A percentile compares a stretch with the other conserved stretches of the same genome.
phyloP scores from a whole-genome alignment of 2,797 vertebrate species.

The Tragopan temminckii region DNA sequence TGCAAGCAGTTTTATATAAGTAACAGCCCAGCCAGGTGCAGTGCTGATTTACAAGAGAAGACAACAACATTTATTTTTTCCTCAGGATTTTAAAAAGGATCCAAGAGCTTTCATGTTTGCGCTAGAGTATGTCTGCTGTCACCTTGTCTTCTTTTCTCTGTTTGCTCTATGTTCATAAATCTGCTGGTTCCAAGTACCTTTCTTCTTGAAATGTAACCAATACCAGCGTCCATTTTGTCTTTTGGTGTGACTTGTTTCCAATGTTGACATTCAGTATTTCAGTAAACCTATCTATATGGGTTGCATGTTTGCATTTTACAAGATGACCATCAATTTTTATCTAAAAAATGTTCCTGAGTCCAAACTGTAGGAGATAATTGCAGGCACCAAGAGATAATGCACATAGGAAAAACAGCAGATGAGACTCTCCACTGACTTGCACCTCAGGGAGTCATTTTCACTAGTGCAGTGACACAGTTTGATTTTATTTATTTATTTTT shows the following conservation, averaged over 20 bases:
- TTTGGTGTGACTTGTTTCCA: neutral
- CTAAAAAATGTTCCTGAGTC: neutral
- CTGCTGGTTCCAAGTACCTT: neutral
- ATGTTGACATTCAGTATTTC: neutral
- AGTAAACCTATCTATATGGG: neutral
- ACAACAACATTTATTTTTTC: neutral
- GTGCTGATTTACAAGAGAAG: neutral
- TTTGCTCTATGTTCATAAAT: neutral
- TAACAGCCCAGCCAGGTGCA: neutral
- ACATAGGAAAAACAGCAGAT: neutral
- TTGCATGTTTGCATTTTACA: neutral
- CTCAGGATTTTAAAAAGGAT: neutral
- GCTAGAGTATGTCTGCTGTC: neutral
- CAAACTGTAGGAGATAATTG: neutral
- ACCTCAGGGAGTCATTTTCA: neutral
- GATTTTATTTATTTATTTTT: neutral
- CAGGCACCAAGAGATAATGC: neutral
- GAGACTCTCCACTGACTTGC: neutral
- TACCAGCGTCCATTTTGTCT: neutral
- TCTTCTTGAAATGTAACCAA: neutral
- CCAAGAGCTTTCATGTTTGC: neutral
- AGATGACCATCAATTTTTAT: neutral
- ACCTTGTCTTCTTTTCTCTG: neutral
- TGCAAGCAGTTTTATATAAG: neutral
- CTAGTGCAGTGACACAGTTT: neutral